These are phyloP conservation scores for Gracilinanus agilis DNA, from an alignment of 2,113 vertebrate species.

Conservation along the genomic window DNA sequence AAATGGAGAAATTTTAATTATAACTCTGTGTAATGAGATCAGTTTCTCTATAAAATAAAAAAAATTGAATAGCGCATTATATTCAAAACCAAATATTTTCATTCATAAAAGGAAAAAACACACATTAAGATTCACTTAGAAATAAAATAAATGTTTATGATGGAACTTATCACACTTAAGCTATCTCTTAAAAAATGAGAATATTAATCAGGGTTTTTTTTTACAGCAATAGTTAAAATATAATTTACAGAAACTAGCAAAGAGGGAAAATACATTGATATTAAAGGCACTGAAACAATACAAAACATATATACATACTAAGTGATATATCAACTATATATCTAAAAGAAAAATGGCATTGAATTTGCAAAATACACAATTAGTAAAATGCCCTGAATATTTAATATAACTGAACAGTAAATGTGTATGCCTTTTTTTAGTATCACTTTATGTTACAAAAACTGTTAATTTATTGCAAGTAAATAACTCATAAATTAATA, in stretches of 20 bases:
- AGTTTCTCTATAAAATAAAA: background rate
- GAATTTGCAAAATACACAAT: background rate
- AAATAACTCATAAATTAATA: background rate
- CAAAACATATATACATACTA: background rate
- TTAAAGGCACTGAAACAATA: background rate
- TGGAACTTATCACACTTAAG: background rate
- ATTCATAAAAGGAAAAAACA: background rate
- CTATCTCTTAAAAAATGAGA: background rate
- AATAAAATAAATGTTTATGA: background rate
- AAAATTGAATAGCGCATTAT: background rate
- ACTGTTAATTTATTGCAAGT: background rate
- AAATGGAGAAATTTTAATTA: background rate
- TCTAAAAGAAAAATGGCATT: background rate
- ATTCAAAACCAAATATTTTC: background rate
- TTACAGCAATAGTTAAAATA: background rate
- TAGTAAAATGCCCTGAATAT: background rate
- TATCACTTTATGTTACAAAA: background rate
- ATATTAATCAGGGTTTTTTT: background rate
- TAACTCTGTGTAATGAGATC: background rate
- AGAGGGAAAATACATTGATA: background rate
- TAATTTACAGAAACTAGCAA: background rate
- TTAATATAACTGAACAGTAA: background rate
- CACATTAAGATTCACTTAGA: background rate
- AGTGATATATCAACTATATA: background rate
- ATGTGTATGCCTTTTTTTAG: background rate